These are phyloP conservation scores for Stomorhina lunata DNA, from an alignment of 2,888 invertebrate genomes.

Conservation along the genomic window DNA sequence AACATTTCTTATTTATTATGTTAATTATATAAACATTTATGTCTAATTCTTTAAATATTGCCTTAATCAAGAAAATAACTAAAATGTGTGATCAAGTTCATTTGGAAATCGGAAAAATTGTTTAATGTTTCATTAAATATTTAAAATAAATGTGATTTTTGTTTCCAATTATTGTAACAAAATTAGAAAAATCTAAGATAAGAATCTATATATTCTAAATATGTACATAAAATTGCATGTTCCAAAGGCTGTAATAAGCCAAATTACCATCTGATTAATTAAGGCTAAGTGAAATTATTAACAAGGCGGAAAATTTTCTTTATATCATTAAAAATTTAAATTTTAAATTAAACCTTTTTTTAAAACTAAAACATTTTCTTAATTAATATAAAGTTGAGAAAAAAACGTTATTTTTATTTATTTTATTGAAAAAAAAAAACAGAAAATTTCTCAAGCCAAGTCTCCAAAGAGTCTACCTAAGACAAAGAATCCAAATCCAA, in stretches of 20 bases:
- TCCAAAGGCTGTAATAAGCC: neutral
- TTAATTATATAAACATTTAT: too few relatives aligned
- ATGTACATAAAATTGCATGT: slow-evolving; percentile 24
- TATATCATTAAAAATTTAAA: slow-evolving; percentile 63
- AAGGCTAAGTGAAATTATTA: neutral
- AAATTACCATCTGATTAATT: slow-evolving; percentile 23
- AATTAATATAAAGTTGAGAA: slow-evolving; percentile 44
- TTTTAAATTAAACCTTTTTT: slow-evolving; percentile 24
- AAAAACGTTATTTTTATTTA: slow-evolving; percentile 1
- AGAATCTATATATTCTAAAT: too few relatives aligned
- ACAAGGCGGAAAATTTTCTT: slow-evolving; percentile 52
- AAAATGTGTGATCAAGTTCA: too few relatives aligned
- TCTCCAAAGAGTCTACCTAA: slow-evolving; percentile 64
- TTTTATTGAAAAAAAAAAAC: slow-evolving; percentile 31
- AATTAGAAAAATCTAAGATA: too few relatives aligned
- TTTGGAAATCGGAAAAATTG: too few relatives aligned
- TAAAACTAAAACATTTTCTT: slow-evolving; percentile 34
- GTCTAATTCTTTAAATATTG: too few relatives aligned
- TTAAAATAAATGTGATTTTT: too few relatives aligned
- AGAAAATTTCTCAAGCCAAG: slow-evolving; percentile 28
- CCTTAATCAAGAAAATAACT: too few relatives aligned
- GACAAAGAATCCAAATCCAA: slow-evolving; percentile 21
- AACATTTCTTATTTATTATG: too few relatives aligned
- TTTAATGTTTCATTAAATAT: too few relatives aligned
- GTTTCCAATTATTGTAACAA: too few relatives aligned